Base-by-base conservation (phyloP, 2,888 invertebrate species). In the Brachyopa scutellaris region DNA sequence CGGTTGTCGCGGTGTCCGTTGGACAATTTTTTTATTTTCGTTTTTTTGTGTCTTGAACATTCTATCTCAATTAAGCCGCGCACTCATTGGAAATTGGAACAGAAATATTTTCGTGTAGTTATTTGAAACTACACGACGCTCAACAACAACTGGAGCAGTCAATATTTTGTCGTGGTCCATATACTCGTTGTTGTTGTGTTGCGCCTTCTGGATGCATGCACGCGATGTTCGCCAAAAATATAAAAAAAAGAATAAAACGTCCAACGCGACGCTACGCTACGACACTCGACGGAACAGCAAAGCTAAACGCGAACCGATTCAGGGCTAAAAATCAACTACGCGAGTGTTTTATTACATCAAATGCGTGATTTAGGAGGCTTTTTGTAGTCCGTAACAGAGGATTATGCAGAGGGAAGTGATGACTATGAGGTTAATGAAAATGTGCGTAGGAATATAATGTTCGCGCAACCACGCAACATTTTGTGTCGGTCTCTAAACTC, bases 91-190 rank as follows among this genome's bases (percentile, higher is more conserved):
- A 77, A 82, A 77, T 82, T 77, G 70, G 40, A 77, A 82, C 70
- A 82, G 77, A 77, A 82, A 77, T 77, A 66, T 66, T 77, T 82
- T 77, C 82, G 61, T 77, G 82, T 82, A 77, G 69, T 82, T 82
- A 82, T 82, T 82, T 82, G 82, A 77, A 66, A 82, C 82, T 82
- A 77, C 82, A 77, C 82, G 82, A 72, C 82, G 77, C 70, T 59
- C 64, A 17, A 82, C 82, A 82, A 77, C 82, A 82, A 82, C 82
- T 82, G 59, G 77, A 72, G 82, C 82, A 77, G 70, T 77, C 69
- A 70, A 72, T 72, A 77, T 72, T 77, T 70, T 66, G 70, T 72
- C 61, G 33, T 64, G 70, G 59, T 72, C 59, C 66, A 72, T 77
- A 72, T 62, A 61, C 59, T 55, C 29, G 59, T 36, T 36, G 47